Base-by-base conservation (phyloP, 2,113 vertebrate genomes). In the Anas platyrhynchos region DNA sequence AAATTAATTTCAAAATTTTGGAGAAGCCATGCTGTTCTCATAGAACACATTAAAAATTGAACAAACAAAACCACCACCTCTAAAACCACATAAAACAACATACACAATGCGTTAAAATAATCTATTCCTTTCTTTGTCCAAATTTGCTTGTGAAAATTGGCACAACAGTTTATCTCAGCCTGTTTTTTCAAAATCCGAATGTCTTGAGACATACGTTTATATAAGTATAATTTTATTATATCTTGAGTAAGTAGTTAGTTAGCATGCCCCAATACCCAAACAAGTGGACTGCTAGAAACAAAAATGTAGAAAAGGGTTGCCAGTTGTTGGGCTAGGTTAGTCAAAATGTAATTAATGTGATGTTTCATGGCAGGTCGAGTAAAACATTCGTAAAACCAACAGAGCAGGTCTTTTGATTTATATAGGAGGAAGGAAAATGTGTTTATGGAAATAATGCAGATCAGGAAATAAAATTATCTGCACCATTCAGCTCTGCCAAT, bases 1-100 rank as follows among this genome's bases (percentile, higher is more conserved):
- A 95, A 97, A 94, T 92, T 88, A 88, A 96, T 96, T 96, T 97
- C 88, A 83, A 94, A 98, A 83, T 18, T 29, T 16, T 73, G 20
- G 43, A 96, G 62, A 89, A 89, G 95, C 32, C 46, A 38, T 87
- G 75, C 65, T 72, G 58, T 85, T 94, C 54, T 95, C 46, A 65
- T 89, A 96, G 82, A 97, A 78, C 31, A 94, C 96, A 91, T 62
- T 82, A 65, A 79, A 56, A 88, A 38, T 84, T 91, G 80, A 44
- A 55, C 41, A 17, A 26, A 6, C 15, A 41, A 9, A 54, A 38
- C 46, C 46, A 14, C 6, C 6, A 46, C 32, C 18, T 65, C 16
- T 61, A 66, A 93, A 89, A 2, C 8, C 77, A 43, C 27, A 43
- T 59, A 67, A 86, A 89, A 4, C 2, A 76, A 67, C 61, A 3